A percentile compares a stretch with the other conserved stretches of the same genome.
Conservation (phyloP, 2,888 invertebrate species). For the Cyclophora albipunctata region DNA sequence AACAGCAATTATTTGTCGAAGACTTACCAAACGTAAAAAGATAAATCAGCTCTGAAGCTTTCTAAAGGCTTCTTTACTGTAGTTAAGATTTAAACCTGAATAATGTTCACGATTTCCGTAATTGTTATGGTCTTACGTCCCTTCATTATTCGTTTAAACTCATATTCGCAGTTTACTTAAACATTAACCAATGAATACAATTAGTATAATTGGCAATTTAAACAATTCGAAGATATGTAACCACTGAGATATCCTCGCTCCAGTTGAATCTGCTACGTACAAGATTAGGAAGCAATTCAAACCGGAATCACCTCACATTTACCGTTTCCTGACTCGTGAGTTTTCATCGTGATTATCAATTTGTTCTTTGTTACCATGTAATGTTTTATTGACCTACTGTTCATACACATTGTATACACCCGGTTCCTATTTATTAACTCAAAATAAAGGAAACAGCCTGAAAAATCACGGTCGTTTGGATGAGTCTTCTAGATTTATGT, state of each 20-base stretch:
- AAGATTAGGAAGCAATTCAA: constrained; percentile 5
- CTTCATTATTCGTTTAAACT: no score
- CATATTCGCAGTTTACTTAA: no score
- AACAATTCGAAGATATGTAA: no score
- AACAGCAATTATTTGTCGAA: constrained; percentile 2
- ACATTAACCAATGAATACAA: no score
- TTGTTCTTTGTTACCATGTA: background rate
- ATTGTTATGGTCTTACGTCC: background rate
- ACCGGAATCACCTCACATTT: constrained; percentile 9
- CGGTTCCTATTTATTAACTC: no score
- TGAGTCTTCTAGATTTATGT: no score
- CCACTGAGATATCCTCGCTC: constrained; percentile 11
- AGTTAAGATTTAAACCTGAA: background rate
- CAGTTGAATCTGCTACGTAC: constrained; percentile 11
- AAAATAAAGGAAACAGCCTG: no score
- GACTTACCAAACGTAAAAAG: background rate
- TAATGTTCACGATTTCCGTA: background rate
- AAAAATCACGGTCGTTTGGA: no score
- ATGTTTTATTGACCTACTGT: no score
- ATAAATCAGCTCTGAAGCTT: background rate
- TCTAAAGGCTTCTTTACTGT: background rate
- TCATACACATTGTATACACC: no score
- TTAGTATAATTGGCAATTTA: no score
- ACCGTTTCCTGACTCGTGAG: constrained; percentile 12
- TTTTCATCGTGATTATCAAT: constrained; percentile 7